Conservation (phyloP, 2,888 invertebrate genomes). For the Brachycybe producta region DNA sequence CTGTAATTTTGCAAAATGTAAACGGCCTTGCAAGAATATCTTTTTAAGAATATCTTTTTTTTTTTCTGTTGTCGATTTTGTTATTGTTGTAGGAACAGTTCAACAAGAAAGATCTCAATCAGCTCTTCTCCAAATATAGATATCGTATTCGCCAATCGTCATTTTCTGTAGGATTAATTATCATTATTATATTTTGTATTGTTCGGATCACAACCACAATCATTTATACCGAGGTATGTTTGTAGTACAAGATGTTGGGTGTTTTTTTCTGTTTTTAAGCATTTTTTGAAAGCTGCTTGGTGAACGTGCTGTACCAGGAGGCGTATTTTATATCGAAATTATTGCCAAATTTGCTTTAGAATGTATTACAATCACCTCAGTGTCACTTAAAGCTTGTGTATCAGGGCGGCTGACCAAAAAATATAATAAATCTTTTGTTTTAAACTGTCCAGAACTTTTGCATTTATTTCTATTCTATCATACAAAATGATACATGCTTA, state of each 20-base stretch:
- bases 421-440: no score
- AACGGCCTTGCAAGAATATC: not conserved
- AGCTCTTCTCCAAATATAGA: constrained; percentile 58
- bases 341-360: no score
- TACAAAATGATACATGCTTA: no score
- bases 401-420: no score
- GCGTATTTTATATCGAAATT: no score
- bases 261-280: not conserved
- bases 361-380: no score
- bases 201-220: constrained; percentile 3
- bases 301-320: no score
- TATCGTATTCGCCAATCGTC: constrained; percentile 63
- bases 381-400: no score
- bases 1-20: no score
- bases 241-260: not conserved
- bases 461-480: no score
- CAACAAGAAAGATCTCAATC: constrained; percentile 45
- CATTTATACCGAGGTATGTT: constrained; percentile 3
- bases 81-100: constrained; percentile 7
- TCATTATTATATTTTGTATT: constrained; percentile 40
- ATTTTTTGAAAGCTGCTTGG: not conserved
- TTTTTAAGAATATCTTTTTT: constrained; percentile 1
- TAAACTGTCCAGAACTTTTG: no score
- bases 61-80: not conserved
- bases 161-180: constrained; percentile 57